These are phyloP conservation scores for Drosophila ercepeae DNA, from an alignment of 1,140 invertebrate species.

Conservation along the genomic window DNA sequence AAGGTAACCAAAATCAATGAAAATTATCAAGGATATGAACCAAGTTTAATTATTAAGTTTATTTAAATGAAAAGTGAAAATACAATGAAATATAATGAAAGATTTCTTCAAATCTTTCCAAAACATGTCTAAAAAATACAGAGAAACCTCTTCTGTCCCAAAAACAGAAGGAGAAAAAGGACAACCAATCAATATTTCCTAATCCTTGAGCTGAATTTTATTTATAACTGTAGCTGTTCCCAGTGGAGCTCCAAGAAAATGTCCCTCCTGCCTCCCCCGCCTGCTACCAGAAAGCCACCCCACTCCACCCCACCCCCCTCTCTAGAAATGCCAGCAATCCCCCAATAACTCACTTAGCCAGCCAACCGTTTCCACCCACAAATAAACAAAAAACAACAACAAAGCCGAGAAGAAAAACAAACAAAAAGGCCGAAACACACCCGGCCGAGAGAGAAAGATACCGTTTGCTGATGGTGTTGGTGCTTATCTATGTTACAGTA, in stretches of 20 bases:
- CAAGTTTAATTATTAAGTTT: too few species aligned
- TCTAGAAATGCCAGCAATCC: conserved; percentile 3
- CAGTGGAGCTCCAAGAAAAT: conserved; percentile 7
- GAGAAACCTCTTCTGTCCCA: too few species aligned
- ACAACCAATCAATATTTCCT: conserved; percentile 20
- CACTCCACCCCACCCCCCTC: background rate
- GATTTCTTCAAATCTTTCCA: too few species aligned
- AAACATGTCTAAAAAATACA: too few species aligned
- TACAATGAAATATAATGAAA: too few species aligned
- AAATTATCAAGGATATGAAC: too few species aligned
- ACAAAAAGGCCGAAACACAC: conserved; percentile 7
- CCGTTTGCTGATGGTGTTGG: conserved; percentile 40
- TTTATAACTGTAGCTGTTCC: background rate
- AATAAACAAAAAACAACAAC: conserved; percentile 10
- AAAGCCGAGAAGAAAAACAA: conserved; percentile 19
- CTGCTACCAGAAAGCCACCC: too few species aligned
- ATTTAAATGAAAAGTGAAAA: too few species aligned
- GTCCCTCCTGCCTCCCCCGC: background rate
- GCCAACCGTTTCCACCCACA: conserved; percentile 40
- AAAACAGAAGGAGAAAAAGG: background rate
- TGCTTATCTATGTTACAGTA: conserved; percentile 75
- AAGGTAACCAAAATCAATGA: too few species aligned
- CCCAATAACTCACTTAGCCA: conserved; percentile 42
- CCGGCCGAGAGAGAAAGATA: background rate
- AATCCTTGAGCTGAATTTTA: background rate